A percentile compares a stretch with the other conserved stretches of the same genome.
These are phyloP conservation scores for Cyphomyrus plagiostoma DNA, from an alignment of 2,113 vertebrate genomes.

Conservation along the genomic window DNA sequence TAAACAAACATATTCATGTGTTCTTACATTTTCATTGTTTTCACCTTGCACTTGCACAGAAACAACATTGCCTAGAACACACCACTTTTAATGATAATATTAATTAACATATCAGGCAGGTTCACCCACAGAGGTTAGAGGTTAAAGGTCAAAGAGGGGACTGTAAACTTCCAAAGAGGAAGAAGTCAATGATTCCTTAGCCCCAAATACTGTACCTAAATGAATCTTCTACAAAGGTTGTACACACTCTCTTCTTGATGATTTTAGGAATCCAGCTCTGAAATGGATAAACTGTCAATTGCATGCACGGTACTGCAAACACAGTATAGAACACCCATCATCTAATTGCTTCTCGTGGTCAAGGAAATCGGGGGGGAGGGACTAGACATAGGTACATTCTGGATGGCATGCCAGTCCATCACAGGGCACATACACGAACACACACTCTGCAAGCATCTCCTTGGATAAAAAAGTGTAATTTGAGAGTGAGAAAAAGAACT, in stretches of 20 bases:
- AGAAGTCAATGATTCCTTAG: neutral
- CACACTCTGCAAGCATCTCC: neutral
- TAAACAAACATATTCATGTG: neutral
- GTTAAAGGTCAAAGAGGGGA: neutral
- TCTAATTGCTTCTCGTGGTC: neutral
- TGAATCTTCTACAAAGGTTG: slow-evolving; percentile 72
- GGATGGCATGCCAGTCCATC: neutral
- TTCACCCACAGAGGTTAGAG: neutral
- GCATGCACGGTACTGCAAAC: neutral
- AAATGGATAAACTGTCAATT: slow-evolving; percentile 19
- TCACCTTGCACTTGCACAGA: neutral
- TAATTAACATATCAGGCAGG: neutral
- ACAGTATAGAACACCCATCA: neutral
- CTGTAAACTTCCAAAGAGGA: neutral
- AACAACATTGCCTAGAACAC: neutral
- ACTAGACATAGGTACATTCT: neutral
- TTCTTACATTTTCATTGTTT: neutral
- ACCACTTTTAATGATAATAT: neutral
- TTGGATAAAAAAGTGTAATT: no score
- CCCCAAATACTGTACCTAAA: slow-evolving; percentile 41
- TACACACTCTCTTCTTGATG: slow-evolving; percentile 79
- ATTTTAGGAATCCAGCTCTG: slow-evolving; percentile 78
- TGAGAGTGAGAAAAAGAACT: neutral
- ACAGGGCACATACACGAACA: neutral
- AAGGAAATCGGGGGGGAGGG: neutral